Evolutionary conservation across 2,797 vertebrate species (phyloP), one percentile per base, ranked within the genome.

Genomic region (Anguilla obscura): DNA sequence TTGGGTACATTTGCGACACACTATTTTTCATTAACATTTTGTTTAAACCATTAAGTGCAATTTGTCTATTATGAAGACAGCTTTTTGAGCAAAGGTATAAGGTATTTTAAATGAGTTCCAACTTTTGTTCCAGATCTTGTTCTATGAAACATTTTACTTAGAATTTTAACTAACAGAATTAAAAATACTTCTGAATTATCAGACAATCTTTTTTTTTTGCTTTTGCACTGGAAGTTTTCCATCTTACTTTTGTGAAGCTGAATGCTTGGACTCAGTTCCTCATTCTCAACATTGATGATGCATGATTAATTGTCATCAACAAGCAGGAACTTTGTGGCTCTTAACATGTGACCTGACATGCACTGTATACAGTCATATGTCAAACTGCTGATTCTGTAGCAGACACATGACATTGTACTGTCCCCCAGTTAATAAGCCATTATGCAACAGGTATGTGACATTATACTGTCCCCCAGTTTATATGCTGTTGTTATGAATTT

Each of bases 291-390:
- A 56, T 2, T 30, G 24, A 36, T 58, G 52, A 84, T 54, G n/a
- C 1, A 16, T 84, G 83, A 84, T 18, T 54, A 84, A 54, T 52
- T 84, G 48, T 58, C 52, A 56, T 84, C 83, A 84, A 48, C 18
- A 24, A 56, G 10, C 9, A 9, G 83, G 83, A 84, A 84, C 24
- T 84, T 84, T 52, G n/a, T 84, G 50, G 1, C 52, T 48, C 9
- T 54, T 30, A 14, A 16, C 83, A 84, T 84, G 52, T 84, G 52
- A 84, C 83, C 27, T 30, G 50, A 33, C 10, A 8, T 82, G 40
- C 79, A 82, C 21, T 10, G 0, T 21, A 16, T 18, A 16, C n/a
- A 56, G 83, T 84, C 50, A 84, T 30, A 33, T 54, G 50, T 56
- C 9, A 14, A 45, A 56, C 83, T 56, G 83, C 50, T 84, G 83